Evolutionary conservation across 2,888 invertebrate genomes (phyloP), one percentile per base, ranked within the genome.

Genomic region (Amitus sp.): DNA sequence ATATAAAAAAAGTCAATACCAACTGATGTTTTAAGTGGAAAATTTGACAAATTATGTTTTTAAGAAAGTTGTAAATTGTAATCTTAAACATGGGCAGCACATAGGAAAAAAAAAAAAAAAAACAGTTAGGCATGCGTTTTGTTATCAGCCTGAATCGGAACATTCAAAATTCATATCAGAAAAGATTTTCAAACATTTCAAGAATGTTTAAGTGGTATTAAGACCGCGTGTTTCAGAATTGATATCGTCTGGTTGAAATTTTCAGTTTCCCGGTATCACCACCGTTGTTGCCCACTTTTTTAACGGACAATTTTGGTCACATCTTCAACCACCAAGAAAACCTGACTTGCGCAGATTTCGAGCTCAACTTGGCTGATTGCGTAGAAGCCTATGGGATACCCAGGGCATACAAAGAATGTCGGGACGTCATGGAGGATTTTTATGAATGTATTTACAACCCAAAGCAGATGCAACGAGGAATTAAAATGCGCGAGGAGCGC

Each of bases 321-420:
- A 49, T 90, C 55, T 73, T 88, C 19, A 90, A 87, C 59, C 88
- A 89, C 69, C 92, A 92, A 77, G 82, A 86, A 73, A 83, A 86
- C 71, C 13, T 40, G 0, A 77, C 81, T 18, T 94, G 94, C 74
- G 88, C 87, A 28, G 84, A 86, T 55, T 83, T 90, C 68, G 93
- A 94, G 82, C 83, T 89, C 76, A 85, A 86, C 23, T 87, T 88
- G 73, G 87, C 91, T 83, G 91, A 94, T 67, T 94, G 94, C 73
- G 74, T 93, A 45, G 93, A 94, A 74, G 94, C 92, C 1, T 93
- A 94, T 67, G 94, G 94, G 1, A 70, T 88, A 7, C 87, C 88
- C n/a, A 84, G 85, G 34, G 91, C 90, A 0, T 69, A 82, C 28
- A 73, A 73, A n/a, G 87, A 89, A 75, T 94, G 94, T 76, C 74